phyloP scores from a whole-genome alignment of 1,140 invertebrate species.

The Drosophila ambigua region DNA sequence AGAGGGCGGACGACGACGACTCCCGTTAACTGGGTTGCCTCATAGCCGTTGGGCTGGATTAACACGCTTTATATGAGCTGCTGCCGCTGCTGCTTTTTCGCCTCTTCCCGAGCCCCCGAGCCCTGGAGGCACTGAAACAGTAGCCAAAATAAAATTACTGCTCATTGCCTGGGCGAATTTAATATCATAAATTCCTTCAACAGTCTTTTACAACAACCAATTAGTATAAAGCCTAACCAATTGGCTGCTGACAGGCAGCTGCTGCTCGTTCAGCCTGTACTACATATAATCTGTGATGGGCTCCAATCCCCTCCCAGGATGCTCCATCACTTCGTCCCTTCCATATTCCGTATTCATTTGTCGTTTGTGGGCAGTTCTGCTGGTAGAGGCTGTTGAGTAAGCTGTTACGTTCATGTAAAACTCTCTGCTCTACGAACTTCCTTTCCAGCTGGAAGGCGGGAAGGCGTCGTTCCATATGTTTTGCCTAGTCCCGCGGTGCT shows the following conservation, averaged over 20 bases:
- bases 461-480: constrained; percentile 22
- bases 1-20: constrained; percentile 38
- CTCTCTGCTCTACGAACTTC: constrained; percentile 10
- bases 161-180: no score
- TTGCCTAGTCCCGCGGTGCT: constrained; percentile 21
- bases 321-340: no score
- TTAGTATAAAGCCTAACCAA: no score
- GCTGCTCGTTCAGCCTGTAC: no score
- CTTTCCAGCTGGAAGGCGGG: not conserved
- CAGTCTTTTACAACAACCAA: no score
- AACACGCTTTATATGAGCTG: constrained; percentile 44
- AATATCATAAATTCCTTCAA: no score
- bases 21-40: constrained; percentile 66
- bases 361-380: no score
- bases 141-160: constrained; percentile 14
- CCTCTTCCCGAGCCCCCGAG: constrained; percentile 16
- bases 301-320: no score
- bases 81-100: constrained; percentile 5
- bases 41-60: constrained; percentile 73
- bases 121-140: constrained; percentile 40
- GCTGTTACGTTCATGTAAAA: constrained; percentile 25
- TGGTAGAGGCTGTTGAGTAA: constrained; percentile 11
- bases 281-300: no score
- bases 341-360: no score
- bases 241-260: no score